Conservation (phyloP, 1,140 invertebrate species). For the Lepidurus arcticus region DNA sequence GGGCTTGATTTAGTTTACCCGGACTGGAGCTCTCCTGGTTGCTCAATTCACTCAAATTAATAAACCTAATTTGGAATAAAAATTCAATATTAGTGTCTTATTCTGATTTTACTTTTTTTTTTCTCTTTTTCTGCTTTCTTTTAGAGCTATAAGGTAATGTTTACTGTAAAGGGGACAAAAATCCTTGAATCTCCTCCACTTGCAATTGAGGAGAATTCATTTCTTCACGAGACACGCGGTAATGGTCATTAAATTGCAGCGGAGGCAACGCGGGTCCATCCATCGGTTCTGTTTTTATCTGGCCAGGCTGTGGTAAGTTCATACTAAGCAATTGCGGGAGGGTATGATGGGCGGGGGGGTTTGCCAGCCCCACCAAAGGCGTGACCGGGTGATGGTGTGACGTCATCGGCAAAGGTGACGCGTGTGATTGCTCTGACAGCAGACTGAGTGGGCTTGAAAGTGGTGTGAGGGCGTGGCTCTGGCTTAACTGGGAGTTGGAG, state of each 20-base stretch:
- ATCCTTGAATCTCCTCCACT: constrained; percentile 6
- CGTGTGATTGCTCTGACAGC: not conserved
- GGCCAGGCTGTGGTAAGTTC: not conserved
- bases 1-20: constrained; percentile 25
- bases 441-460: not conserved
- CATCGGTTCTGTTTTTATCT: not conserved
- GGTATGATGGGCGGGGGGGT: not conserved
- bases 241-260: not conserved
- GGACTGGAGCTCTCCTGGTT: constrained; percentile 31
- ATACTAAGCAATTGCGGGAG: not conserved
- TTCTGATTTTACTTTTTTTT: not conserved
- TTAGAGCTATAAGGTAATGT: too few species aligned
- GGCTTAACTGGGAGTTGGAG: not conserved
- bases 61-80: constrained; percentile 36
- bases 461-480: not conserved
- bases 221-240: not conserved
- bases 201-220: not conserved
- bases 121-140: too few species aligned
- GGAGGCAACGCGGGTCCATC: not conserved
- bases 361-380: not conserved
- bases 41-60: constrained; percentile 35
- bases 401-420: not conserved
- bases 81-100: not conserved
- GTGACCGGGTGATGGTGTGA: not conserved
- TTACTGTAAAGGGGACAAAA: constrained; percentile 28